Percentiles rank a stretch among this genome's conserved stretches.
These are phyloP conservation scores for Bradypus variegatus DNA, from an alignment of 2,797 vertebrate species.

Conservation along the genomic window DNA sequence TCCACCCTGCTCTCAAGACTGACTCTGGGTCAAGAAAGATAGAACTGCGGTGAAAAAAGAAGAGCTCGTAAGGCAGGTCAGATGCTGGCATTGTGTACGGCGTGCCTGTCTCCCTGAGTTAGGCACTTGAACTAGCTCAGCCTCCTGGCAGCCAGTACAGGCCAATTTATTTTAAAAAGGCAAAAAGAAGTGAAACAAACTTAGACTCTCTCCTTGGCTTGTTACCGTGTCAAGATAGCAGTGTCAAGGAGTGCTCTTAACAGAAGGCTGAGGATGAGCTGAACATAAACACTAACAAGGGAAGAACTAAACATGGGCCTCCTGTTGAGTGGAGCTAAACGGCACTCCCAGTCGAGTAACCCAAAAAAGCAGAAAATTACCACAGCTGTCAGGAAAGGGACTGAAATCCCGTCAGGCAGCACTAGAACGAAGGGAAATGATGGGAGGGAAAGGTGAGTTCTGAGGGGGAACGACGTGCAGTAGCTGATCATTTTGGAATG, in stretches of 20 bases:
- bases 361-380: conserved; percentile 53
- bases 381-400: conserved; percentile 47
- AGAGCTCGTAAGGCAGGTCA: conserved; percentile 65
- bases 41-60: conserved; percentile 62
- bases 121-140: conserved; percentile 60
- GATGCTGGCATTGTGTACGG: conserved; percentile 52
- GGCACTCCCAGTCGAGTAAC: conserved; percentile 54
- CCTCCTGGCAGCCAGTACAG: conserved; percentile 52
- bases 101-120: conserved; percentile 71
- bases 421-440: not conserved
- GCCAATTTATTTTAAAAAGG: conserved; percentile 73
- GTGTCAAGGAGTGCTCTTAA: conserved; percentile 54
- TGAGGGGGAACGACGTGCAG: conserved; percentile 23
- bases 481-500: not conserved
- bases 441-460: not conserved
- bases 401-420: conserved; percentile 52
- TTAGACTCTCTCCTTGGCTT: conserved; percentile 51
- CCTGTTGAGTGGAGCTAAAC: conserved; percentile 54
- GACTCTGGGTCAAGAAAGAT: conserved; percentile 62
- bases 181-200: conserved; percentile 59
- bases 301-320: conserved; percentile 42
- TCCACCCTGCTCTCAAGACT: conserved; percentile 61
- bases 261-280: conserved; percentile 51
- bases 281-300: conserved; percentile 65
- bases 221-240: conserved; percentile 71